phyloP scores from a whole-genome alignment of 1,140 invertebrate species.

The Cephus cinctus region DNA sequence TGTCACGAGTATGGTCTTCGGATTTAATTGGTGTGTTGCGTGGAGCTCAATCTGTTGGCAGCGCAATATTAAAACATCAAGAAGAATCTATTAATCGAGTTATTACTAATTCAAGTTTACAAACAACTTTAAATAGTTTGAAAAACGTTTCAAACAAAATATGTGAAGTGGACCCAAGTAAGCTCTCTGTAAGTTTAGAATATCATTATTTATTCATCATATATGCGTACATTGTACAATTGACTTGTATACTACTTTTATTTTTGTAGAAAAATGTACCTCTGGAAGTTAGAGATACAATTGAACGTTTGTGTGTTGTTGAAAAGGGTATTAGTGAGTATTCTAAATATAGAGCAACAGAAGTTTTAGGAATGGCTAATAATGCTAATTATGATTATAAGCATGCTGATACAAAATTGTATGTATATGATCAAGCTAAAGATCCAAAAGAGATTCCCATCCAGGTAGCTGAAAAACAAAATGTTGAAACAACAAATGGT shows the following conservation, averaged over 20 bases:
- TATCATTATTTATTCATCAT: not conserved
- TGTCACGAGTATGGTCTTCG: slow-evolving; percentile 40
- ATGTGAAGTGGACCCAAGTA: slow-evolving; percentile 45
- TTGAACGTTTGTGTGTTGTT: slow-evolving; percentile 38
- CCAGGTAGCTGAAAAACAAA: slow-evolving; percentile 6
- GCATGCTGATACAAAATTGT: slow-evolving; percentile 25
- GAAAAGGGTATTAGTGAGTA: slow-evolving; percentile 43
- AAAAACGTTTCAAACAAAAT: slow-evolving; percentile 31
- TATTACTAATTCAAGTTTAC: slow-evolving; percentile 43
- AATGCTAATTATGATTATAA: slow-evolving; percentile 1
- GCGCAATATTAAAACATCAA: slow-evolving; percentile 42
- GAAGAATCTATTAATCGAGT: slow-evolving; percentile 30
- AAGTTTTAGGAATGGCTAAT: slow-evolving; percentile 25
- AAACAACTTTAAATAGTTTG: slow-evolving; percentile 31
- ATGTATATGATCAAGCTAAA: slow-evolving; percentile 42
- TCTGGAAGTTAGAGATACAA: slow-evolving; percentile 35
- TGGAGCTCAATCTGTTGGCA: slow-evolving; percentile 38
- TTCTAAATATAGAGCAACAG: slow-evolving; percentile 32
- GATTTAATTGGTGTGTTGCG: slow-evolving; percentile 44
- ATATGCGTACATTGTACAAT: not conserved
- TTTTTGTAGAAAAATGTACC: slow-evolving; percentile 10
- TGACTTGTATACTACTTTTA: not conserved
- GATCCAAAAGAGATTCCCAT: slow-evolving; percentile 43
- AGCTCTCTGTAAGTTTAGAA: slow-evolving; percentile 50
- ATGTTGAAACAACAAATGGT: not conserved